Evolutionary conservation across 2,797 vertebrate genomes (phyloP), one percentile per base, ranked within the genome.

Genomic region (Antennarius maculatus): DNA sequence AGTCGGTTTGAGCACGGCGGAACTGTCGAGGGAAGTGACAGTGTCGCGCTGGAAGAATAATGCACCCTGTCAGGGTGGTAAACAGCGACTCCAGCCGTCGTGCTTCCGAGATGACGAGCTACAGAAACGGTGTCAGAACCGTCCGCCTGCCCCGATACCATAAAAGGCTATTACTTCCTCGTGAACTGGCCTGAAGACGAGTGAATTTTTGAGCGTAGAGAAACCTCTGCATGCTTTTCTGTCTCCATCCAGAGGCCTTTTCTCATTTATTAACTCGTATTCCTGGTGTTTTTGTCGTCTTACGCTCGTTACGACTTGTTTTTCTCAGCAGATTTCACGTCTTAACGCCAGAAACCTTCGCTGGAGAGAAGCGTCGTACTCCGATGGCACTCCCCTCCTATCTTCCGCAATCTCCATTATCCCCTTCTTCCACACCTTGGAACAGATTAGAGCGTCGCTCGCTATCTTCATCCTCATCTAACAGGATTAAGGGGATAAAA

Each of bases 101-200:
- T 69, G 61, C 76, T 39, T 53, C 8, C 41, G 47, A 43, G 57
- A 46, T 37, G 80, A 69, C 41, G 69, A 34, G 77, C 68, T 57
- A 51, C 39, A 56, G 54, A 80, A 87, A 80, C 79, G 65, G 91
- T 87, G 92, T 92, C 86, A 91, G 75, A 87, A 43, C 69, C 23
- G 77, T 90, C 84, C 69, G 52, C 54, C 53, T 23, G 77, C 72
- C 73, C 68, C 88, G 90, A 94, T 90, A 90, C 63, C 86, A 91
- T 91, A 88, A 78, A 54, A 83, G 51, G 23, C 79, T 85, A 93
- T 85, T 88, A 89, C 82, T 93, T 94, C 89, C 88, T 93, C 89
- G 81, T 91, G 92, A 83, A 88, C 85, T 76, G 84, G 78, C 59
- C 66, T 69, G 46, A 66, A 68, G 61, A 64, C 42, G 53, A 69